phyloP scores from a whole-genome alignment of 2,888 invertebrate genomes.

The Eretmocerus hayati region DNA sequence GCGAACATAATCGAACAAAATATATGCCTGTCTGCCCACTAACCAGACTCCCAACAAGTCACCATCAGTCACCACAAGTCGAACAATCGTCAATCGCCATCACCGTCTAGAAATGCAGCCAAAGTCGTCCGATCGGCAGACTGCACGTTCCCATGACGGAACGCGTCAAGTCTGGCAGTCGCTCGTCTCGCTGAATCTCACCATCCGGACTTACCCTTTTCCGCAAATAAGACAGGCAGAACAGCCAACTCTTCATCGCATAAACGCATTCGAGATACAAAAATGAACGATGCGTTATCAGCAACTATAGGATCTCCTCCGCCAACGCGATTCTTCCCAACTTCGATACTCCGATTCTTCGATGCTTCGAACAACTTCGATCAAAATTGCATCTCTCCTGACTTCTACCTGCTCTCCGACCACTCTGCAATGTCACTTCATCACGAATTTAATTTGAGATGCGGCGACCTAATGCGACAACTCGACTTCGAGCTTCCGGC shows the following conservation, averaged over 20 bases:
- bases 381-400: constrained; percentile 40
- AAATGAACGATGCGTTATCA: constrained; percentile 9
- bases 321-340: constrained; percentile 34
- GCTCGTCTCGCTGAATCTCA: constrained; percentile 30
- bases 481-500: constrained; percentile 40
- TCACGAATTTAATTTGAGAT: constrained; percentile 38
- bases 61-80: constrained; percentile 44
- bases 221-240: constrained; percentile 3
- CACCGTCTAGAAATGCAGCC: constrained; percentile 37
- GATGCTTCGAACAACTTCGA: constrained; percentile 29
- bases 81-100: constrained; percentile 44
- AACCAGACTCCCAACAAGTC: constrained; percentile 45
- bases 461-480: constrained; percentile 40
- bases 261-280: constrained; percentile 7
- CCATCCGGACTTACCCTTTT: constrained; percentile 25
- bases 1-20: constrained; percentile 38
- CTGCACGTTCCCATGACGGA: constrained; percentile 24
- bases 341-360: neutral
- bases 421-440: constrained; percentile 35
- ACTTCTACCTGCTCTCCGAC: constrained; percentile 37
- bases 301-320: constrained; percentile 25
- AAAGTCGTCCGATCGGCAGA: constrained; percentile 31
- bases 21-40: constrained; percentile 46
- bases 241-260: constrained; percentile 7
- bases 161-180: constrained; percentile 33